Evolutionary conservation across 2,797 vertebrate genomes (phyloP).

Genomic region (Apogon talboti): DNA sequence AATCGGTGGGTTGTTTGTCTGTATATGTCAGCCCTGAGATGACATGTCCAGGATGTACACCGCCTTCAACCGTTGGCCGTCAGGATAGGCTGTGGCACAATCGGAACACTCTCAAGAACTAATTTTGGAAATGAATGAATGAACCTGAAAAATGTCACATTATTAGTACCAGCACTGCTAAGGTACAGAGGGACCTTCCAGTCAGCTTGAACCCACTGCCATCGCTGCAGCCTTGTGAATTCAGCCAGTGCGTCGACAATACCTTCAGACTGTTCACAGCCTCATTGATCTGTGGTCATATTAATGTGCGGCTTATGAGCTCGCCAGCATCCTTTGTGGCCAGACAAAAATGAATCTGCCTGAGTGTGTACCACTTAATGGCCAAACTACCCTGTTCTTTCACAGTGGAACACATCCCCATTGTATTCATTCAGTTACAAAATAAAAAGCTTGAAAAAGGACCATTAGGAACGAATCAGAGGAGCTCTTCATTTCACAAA

Average conservation of each 20-base stretch:
- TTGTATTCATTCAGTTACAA: slow-evolving; percentile 50
- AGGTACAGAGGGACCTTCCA: slow-evolving; percentile 19
- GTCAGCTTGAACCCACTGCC: slow-evolving; percentile 33
- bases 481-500: slow-evolving; percentile 37
- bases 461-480: slow-evolving; percentile 40
- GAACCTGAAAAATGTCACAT: neutral
- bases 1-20: too few species aligned
- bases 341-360: slow-evolving; percentile 74
- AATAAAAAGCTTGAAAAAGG: slow-evolving; percentile 32
- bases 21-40: too few species aligned
- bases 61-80: too few species aligned
- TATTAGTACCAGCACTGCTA: neutral
- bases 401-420: slow-evolving; percentile 48
- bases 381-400: slow-evolving; percentile 47
- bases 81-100: too few species aligned
- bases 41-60: too few species aligned
- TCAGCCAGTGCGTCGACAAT: slow-evolving; percentile 67
- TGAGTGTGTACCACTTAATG: slow-evolving; percentile 70
- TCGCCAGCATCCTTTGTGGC: slow-evolving; percentile 72
- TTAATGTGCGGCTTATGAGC: slow-evolving; percentile 77
- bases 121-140: too few species aligned
- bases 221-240: slow-evolving; percentile 52
- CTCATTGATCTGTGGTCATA: slow-evolving; percentile 83
- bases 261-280: slow-evolving; percentile 70
- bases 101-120: too few species aligned